A percentile compares a stretch with the other conserved stretches of the same genome.
phyloP scores from a whole-genome alignment of 2,888 invertebrate species.

The Shargacucullia verbasci region DNA sequence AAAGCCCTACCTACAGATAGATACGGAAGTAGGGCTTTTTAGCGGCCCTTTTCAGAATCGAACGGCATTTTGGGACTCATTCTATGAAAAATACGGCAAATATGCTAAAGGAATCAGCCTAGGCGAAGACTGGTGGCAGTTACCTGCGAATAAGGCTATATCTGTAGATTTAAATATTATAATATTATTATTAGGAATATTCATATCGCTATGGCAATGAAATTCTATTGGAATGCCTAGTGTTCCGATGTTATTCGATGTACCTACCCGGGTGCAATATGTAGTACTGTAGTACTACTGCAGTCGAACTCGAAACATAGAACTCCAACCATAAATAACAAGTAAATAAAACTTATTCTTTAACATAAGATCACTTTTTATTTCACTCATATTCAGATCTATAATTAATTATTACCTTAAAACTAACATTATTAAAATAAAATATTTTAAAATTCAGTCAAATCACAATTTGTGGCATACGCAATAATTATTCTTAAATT shows the following conservation, averaged over 20 bases:
- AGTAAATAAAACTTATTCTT: slow-evolving; percentile 5
- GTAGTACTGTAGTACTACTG: no score
- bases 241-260: no score
- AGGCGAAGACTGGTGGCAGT: not conserved
- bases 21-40: not conserved
- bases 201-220: no score
- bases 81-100: slow-evolving; percentile 6
- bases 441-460: slow-evolving; percentile 37
- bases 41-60: not conserved
- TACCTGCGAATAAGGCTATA: not conserved
- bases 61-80: slow-evolving; percentile 34
- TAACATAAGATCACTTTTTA: slow-evolving; percentile 13
- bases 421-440: slow-evolving; percentile 17
- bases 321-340: no score
- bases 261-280: no score
- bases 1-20: slow-evolving; percentile 16
- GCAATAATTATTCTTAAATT: no score
- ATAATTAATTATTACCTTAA: slow-evolving; percentile 2
- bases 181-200: no score
- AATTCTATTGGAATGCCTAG: no score
- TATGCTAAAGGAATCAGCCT: slow-evolving; percentile 14
- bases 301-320: no score
- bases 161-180: no score
- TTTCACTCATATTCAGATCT: slow-evolving; percentile 12
- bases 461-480: not conserved